Percentiles rank a stretch among this genome's conserved stretches.
Evolutionary conservation across 2,113 vertebrate species (phyloP).

Genomic region (Oreochromis spilurus): DNA sequence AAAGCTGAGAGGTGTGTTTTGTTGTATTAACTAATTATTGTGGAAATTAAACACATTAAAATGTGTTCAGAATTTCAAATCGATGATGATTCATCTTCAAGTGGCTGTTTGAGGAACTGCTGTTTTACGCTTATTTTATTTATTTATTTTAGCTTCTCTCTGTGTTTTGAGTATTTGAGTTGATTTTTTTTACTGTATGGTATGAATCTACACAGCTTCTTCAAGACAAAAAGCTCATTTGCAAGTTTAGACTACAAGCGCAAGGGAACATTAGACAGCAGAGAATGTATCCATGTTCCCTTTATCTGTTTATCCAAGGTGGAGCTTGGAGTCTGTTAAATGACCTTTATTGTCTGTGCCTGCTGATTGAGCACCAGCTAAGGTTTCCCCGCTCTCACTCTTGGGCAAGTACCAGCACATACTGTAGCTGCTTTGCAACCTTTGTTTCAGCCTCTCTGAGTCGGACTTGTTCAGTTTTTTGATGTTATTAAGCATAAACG

Average conservation of each 20-base stretch:
- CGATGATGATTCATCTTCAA: neutral
- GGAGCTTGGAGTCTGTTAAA: constrained; percentile 39
- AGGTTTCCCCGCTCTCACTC: constrained; percentile 39
- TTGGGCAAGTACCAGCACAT: constrained; percentile 65
- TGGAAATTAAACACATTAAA: neutral
- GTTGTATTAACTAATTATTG: neutral
- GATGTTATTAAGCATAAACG: neutral
- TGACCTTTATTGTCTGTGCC: constrained; percentile 52
- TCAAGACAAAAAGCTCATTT: neutral
- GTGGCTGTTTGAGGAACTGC: neutral
- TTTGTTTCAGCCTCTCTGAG: neutral
- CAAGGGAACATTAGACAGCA: neutral
- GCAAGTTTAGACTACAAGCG: neutral
- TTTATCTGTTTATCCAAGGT: constrained; percentile 41
- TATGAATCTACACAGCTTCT: neutral
- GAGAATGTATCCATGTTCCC: neutral
- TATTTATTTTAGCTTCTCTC: neutral
- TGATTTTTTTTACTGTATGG: neutral
- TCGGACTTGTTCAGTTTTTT: neutral
- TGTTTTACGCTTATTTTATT: neutral
- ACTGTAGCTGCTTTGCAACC: neutral
- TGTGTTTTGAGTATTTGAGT: neutral
- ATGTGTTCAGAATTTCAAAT: neutral
- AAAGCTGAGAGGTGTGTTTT: neutral
- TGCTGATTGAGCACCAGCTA: constrained; percentile 53